These are phyloP conservation scores for Glyptemys insculpta DNA, from an alignment of 2,797 vertebrate species.

Conservation along the genomic window DNA sequence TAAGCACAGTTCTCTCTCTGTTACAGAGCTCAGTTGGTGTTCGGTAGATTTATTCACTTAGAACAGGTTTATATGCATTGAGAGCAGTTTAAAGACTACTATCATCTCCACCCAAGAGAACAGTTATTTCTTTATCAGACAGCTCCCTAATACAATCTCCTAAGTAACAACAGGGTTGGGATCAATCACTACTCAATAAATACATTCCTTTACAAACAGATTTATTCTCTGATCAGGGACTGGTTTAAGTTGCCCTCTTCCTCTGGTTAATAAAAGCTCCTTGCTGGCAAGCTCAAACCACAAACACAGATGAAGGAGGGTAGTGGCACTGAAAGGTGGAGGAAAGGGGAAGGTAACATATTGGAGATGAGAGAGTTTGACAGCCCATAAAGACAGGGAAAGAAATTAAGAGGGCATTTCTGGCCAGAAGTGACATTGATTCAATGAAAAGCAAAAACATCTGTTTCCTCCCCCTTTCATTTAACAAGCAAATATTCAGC, in stretches of 20 bases:
- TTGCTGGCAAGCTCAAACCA: not conserved
- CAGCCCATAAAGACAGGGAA: not conserved
- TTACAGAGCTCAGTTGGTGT: not conserved
- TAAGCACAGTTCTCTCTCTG: not conserved
- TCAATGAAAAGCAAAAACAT: not conserved
- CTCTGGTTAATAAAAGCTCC: not conserved
- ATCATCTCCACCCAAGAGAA: conserved; percentile 14
- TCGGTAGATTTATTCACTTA: conserved; percentile 12
- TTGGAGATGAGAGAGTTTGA: not conserved
- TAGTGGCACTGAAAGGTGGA: not conserved
- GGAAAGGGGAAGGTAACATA: not conserved
- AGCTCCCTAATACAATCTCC: not conserved
- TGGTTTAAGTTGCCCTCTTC: not conserved
- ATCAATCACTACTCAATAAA: not conserved
- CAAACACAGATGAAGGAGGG: not conserved
- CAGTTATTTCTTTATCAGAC: not conserved
- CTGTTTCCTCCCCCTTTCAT: not conserved
- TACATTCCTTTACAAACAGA: not conserved
- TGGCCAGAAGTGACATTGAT: not conserved
- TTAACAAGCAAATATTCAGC: not conserved
- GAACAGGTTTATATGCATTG: not conserved
- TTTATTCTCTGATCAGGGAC: not conserved
- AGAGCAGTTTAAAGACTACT: not conserved
- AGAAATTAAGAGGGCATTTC: not conserved
- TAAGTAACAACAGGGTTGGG: not conserved